Evolutionary conservation across 2,888 invertebrate species (phyloP).

Genomic region (Alviniconcha strummeri): DNA sequence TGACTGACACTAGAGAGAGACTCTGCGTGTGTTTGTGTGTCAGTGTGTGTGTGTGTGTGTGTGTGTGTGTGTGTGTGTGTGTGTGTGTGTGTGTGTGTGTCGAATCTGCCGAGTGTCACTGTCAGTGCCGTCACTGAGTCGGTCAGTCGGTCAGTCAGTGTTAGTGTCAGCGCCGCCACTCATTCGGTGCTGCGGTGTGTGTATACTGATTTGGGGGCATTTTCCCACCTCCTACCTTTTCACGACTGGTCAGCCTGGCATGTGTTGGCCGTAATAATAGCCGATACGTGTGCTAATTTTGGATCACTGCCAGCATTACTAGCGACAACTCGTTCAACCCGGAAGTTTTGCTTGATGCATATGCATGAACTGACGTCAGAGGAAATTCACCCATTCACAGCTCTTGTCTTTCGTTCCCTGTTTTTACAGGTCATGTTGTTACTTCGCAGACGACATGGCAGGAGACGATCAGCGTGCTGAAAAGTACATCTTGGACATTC

Average conservation of each 20-base stretch:
- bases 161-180: background rate
- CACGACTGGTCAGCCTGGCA: no score
- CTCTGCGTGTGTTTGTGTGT: background rate
- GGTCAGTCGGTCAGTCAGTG: no score
- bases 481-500: slow-evolving; percentile 47
- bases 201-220: no score
- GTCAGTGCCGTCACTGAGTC: background rate
- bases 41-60: background rate
- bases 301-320: background rate
- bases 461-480: slow-evolving; percentile 29
- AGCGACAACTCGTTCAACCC: slow-evolving; percentile 16
- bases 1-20: no score
- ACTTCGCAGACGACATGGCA: slow-evolving; percentile 34
- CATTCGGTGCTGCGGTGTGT: background rate
- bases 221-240: no score
- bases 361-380: slow-evolving; percentile 34
- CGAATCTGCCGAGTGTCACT: background rate
- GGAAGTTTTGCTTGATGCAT: slow-evolving; percentile 30
- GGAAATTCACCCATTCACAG: slow-evolving; percentile 12
- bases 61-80: slow-evolving; percentile 11
- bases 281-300: background rate
- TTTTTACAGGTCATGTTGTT: slow-evolving; percentile 24
- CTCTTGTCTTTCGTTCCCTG: slow-evolving; percentile 22
- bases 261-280: no score
- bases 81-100: background rate